Evolutionary conservation across 2,888 invertebrate genomes (phyloP).

Genomic region (Nomada lathburiana): DNA sequence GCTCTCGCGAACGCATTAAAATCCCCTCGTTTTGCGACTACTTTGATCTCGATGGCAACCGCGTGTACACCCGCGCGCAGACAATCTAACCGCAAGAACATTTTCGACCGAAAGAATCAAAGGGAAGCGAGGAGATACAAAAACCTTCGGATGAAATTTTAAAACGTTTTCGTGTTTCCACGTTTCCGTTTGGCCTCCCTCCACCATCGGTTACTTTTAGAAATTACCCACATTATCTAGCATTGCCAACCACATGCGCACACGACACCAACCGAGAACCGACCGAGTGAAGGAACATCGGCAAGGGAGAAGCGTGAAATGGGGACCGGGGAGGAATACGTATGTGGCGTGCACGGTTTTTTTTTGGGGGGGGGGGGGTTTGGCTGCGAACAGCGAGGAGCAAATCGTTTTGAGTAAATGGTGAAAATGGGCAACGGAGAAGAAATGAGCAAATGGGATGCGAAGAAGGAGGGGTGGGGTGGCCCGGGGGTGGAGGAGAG

Average conservation of each 20-base stretch:
- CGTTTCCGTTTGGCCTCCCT: too few species aligned
- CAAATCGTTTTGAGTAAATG: constrained; percentile 37
- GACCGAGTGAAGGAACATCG: constrained; percentile 31
- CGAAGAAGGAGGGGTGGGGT: background rate
- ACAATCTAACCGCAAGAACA: constrained; percentile 35
- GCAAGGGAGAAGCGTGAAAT: constrained; percentile 25
- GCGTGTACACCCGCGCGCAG: constrained; percentile 18
- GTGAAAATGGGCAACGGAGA: background rate
- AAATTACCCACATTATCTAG: background rate
- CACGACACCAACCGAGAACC: too few species aligned
- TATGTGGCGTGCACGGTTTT: constrained; percentile 32
- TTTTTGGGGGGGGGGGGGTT: background rate
- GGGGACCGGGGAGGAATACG: constrained; percentile 9
- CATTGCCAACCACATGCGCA: too few species aligned
- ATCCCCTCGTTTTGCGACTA: constrained; percentile 55
- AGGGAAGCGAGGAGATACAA: constrained; percentile 22
- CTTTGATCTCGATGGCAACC: constrained; percentile 63
- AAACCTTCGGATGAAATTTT: constrained; percentile 37
- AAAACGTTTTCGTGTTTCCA: background rate
- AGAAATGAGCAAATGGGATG: background rate
- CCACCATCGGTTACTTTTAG: background rate
- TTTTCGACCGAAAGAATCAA: constrained; percentile 45
- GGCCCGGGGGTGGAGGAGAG: background rate
- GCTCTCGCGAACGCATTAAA: constrained; percentile 54
- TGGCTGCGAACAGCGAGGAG: constrained; percentile 25